Evolutionary conservation across 2,888 invertebrate genomes (phyloP).

Genomic region (Galerucella calmariensis): DNA sequence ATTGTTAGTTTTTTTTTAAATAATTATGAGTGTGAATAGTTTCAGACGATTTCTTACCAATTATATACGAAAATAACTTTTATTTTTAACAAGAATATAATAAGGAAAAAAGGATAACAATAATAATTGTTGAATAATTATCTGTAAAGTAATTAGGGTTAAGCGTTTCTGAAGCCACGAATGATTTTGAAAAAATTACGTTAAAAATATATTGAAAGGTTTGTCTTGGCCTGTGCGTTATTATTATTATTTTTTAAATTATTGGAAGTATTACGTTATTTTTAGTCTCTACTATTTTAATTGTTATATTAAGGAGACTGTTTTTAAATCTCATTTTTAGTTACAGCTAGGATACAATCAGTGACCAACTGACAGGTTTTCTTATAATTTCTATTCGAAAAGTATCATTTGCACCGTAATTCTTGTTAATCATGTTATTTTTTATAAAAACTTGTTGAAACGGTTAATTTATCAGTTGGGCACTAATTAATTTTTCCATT

Average conservation of each 20-base stretch:
- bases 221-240: constrained; percentile 33
- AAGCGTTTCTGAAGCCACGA: not conserved
- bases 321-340: constrained; percentile 44
- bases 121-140: not conserved
- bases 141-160: constrained; percentile 1
- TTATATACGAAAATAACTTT: not conserved
- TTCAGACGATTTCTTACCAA: not conserved
- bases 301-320: constrained; percentile 32
- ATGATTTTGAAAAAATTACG: not conserved
- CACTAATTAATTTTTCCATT: constrained; percentile 37
- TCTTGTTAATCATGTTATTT: too few species aligned
- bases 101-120: not conserved
- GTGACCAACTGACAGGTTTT: not conserved
- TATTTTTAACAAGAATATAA: constrained; percentile 2
- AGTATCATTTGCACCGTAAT: too few species aligned
- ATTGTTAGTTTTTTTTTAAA: too few species aligned
- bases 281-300: constrained; percentile 38
- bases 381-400: too few species aligned
- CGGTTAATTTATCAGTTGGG: not conserved
- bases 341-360: constrained; percentile 30
- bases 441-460: not conserved
- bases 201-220: constrained; percentile 1
- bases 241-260: constrained; percentile 21
- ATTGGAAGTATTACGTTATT: constrained; percentile 42
- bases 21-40: not conserved